Base-by-base conservation (phyloP, 2,113 vertebrate species). In the Spermophilus dauricus region DNA sequence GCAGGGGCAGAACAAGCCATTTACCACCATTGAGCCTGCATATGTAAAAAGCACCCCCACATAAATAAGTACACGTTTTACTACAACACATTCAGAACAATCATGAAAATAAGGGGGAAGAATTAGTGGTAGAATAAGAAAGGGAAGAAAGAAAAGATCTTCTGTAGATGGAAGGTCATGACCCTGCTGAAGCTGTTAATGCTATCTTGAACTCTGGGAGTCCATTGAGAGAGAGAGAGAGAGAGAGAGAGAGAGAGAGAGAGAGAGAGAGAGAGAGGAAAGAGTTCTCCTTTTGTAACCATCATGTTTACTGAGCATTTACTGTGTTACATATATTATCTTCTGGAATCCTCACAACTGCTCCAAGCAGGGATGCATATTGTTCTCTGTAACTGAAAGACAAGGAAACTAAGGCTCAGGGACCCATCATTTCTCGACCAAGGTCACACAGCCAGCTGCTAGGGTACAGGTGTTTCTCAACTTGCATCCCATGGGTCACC, bases 401-500 rank as follows among this genome's bases (percentile, higher is more conserved):
- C 17, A 45, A 92, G 77, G 42, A 53, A 61, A n/a, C 30, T 4
- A n/a, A 65, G 65, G 30, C 73, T 73, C 72, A 6, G 39, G 70
- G 37, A 69, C 12, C 8, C 17, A 32, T 5, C 0, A 0, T 61
- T 30, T 13, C 73, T 58, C 17, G 42, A 34, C 20, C 37, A 58
- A 56, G 24, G 12, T 69, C 48, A 61, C 24, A 8, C 20, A 75
- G 18, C 5, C 14, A n/a, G 4, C 39, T 24, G 75, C 73, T 20
- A 4, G 61, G 73, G 53, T 14, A 28, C 42, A 10, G 13, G 16
- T 37, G 69, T 77, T 13, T 67, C 32, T 48, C 42, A 53, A 30
- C 11, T 56, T 30, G 16, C 4, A 76, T 30, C 20, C 34, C 58
- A 18, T 0, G 1, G 26, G 34, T 26, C 34, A 0, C 45, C 0